Conservation (phyloP, 2,888 invertebrate species). For the Noctua pronuba region DNA sequence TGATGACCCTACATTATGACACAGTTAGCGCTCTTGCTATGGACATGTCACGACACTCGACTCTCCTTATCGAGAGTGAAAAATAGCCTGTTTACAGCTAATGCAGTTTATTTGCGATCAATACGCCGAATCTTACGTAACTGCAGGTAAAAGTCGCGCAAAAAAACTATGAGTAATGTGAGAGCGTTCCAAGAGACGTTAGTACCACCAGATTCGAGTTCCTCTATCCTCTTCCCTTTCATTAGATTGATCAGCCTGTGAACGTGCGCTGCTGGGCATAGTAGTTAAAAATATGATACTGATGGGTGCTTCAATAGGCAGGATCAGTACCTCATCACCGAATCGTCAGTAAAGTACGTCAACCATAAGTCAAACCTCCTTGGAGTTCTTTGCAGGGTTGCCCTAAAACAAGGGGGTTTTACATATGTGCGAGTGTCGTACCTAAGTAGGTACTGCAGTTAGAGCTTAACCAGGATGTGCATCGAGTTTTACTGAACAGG, state of each 20-base stretch:
- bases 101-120: conserved; percentile 56
- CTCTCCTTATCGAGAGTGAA: conserved; percentile 66
- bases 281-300: not conserved
- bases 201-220: not conserved
- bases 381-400: not conserved
- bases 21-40: conserved; percentile 64
- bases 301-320: not conserved
- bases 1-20: conserved; percentile 60
- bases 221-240: not conserved
- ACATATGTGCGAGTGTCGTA: not conserved
- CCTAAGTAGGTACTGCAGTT: not conserved
- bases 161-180: conserved; percentile 26
- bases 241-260: not conserved
- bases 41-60: conserved; percentile 63
- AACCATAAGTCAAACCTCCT: not conserved
- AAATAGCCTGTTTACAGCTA: conserved; percentile 66
- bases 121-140: conserved; percentile 56
- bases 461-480: not conserved
- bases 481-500: not conserved
- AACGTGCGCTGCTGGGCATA: not conserved
- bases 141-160: conserved; percentile 13
- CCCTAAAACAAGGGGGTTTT: not conserved
- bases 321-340: not conserved
- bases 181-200: conserved; percentile 7
- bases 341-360: not conserved